Percentiles rank a stretch among this genome's conserved stretches.
Evolutionary conservation across 2,113 vertebrate genomes (phyloP).

Genomic region (Athene noctua): DNA sequence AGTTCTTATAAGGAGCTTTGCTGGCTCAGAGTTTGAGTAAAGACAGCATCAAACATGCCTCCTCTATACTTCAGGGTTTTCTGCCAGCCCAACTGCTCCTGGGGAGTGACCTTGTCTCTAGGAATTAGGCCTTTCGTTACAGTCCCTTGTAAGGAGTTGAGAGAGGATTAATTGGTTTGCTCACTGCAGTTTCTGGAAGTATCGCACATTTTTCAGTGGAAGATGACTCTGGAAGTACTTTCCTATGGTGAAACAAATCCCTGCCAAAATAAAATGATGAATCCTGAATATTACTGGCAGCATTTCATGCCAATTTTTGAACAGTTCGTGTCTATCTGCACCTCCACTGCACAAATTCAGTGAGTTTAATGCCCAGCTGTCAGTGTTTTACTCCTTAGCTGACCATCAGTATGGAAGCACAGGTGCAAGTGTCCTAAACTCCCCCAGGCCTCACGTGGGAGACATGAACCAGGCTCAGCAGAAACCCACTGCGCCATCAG

Average conservation of each 20-base stretch:
- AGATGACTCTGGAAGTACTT: conserved; percentile 64
- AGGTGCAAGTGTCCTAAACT: background rate
- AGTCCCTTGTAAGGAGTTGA: conserved; percentile 58
- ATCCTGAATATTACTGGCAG: conserved; percentile 60
- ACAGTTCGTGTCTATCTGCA: background rate
- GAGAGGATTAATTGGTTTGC: conserved; percentile 65
- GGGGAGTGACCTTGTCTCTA: conserved; percentile 64
- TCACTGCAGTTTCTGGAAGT: conserved; percentile 62
- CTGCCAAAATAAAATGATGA: conserved; percentile 68
- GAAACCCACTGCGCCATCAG: background rate
- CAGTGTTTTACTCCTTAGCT: conserved; percentile 6
- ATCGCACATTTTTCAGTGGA: conserved; percentile 61
- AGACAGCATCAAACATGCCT: conserved; percentile 12
- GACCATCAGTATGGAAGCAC: background rate
- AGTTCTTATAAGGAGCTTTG: background rate
- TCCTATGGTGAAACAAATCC: conserved; percentile 63
- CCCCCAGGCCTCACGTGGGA: background rate
- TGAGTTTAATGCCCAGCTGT: conserved; percentile 30
- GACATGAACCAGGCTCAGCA: background rate
- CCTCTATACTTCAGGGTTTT: conserved; percentile 17
- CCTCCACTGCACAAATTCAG: background rate
- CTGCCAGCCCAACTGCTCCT: conserved; percentile 56
- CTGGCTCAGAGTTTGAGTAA: conserved; percentile 22
- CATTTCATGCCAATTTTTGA: conserved; percentile 43
- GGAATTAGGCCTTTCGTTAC: conserved; percentile 57